Evolutionary conservation across 2,888 invertebrate genomes (phyloP), one percentile per base, ranked within the genome.

Genomic region (Mellilla xanthometata): DNA sequence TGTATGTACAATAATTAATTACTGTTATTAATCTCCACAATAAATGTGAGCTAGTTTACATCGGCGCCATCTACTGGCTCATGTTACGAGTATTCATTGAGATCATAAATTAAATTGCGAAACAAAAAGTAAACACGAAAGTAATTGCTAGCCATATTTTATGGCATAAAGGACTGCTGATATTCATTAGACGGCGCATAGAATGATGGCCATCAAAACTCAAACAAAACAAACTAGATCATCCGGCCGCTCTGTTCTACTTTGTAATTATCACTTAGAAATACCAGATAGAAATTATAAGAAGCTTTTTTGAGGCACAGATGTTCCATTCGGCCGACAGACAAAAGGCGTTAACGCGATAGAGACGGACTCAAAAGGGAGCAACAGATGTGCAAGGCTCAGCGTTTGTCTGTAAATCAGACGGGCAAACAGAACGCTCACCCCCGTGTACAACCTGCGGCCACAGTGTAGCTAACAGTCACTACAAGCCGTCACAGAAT

Each of bases 321-420:
- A 79, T 86, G 84, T 78, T 78, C 76, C 24, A 33, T 47, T 41
- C 29, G 5, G 29, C 30, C 32, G 26, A 26, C 47, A 47, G 33
- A 47, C 41, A 48, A 42, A 48, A 33, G 29, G 33, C 33, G 41
- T 39, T 38, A 41, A 47, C 36, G 70, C 66, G 77, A 77, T 71
- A 72, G 73, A 80, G 76, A 75, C 73, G 67, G 66, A 56, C 62
- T 68, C 79, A 79, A 84, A 84, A 76, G 76, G 62, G 65, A 68
- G 66, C 68, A 78, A 79, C 86, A 86, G 88, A 88, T 85, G 87
- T 77, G 75, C 76, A 73, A 68, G 79, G 19, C 27, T 9, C 23
- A 65, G 80, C 72, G 71, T 86, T 85, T 86, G 81, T 76, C 78
- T 85, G 88, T 87, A 74, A 88, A 89, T 88, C 81, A 86, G 68